Percentiles rank a stretch among this genome's conserved stretches.
These are phyloP conservation scores for Caenorhabditis inopinata DNA, from an alignment of 1,140 invertebrate species.

Conservation along the genomic window DNA sequence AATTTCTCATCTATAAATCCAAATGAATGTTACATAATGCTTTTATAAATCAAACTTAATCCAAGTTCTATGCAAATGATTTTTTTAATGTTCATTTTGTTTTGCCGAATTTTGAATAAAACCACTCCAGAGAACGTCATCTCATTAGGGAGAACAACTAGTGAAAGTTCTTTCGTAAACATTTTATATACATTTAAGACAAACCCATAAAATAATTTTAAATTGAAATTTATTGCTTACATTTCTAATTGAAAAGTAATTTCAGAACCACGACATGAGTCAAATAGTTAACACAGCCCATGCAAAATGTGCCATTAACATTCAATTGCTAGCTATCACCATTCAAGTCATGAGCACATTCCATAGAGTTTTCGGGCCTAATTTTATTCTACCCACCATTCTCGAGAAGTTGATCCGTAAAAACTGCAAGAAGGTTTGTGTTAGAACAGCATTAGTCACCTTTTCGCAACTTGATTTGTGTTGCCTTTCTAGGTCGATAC, in stretches of 20 bases:
- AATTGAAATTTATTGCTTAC: slow-evolving; percentile 13
- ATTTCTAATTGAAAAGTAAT: no score
- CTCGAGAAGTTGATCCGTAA: slow-evolving; percentile 63
- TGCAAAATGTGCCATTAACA: slow-evolving; percentile 54
- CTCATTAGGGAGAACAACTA: no score
- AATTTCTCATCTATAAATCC: no score
- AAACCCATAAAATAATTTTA: neutral
- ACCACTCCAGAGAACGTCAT: no score
- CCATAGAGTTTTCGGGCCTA: slow-evolving; percentile 30
- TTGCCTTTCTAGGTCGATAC: slow-evolving; percentile 55
- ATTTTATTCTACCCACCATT: slow-evolving; percentile 55
- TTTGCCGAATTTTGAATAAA: no score
- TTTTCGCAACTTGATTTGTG: neutral
- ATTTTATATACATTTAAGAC: no score
- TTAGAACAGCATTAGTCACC: neutral
- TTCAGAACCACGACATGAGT: slow-evolving; percentile 56
- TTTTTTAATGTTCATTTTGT: no score
- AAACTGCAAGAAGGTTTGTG: slow-evolving; percentile 60
- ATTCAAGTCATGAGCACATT: slow-evolving; percentile 40
- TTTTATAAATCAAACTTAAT: no score
- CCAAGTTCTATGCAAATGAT: no score
- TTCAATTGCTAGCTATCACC: slow-evolving; percentile 59
- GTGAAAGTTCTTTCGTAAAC: no score
- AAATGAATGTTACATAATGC: no score
- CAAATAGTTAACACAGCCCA: slow-evolving; percentile 57